A percentile compares a stretch with the other conserved stretches of the same genome.
phyloP scores from a whole-genome alignment of 2,888 invertebrate genomes.

The Metallyticus violacea region DNA sequence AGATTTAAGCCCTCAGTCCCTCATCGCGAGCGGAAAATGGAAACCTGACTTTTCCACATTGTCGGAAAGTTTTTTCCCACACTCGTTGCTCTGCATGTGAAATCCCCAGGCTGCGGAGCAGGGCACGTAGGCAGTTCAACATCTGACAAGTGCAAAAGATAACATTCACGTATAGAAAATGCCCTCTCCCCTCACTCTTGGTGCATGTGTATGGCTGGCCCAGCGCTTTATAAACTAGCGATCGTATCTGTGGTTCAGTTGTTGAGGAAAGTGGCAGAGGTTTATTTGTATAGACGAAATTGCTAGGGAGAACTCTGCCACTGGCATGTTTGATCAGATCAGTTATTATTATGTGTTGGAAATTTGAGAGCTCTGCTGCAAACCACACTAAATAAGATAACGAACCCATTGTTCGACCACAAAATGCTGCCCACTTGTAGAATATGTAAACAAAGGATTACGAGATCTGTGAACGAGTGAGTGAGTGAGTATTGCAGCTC shows the following conservation, averaged over 20 bases:
- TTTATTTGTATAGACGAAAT: background rate
- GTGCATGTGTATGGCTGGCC: too few species aligned
- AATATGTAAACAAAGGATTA: background rate
- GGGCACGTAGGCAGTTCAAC: background rate
- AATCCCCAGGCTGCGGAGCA: background rate
- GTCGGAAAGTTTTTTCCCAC: background rate
- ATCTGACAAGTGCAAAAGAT: background rate
- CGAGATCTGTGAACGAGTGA: too few species aligned
- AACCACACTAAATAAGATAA: background rate
- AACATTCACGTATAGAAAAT: background rate
- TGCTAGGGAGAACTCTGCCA: background rate
- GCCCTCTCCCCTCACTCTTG: too few species aligned
- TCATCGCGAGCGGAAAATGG: background rate
- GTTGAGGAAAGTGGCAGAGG: too few species aligned
- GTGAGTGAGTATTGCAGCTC: too few species aligned
- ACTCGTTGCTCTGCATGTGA: background rate
- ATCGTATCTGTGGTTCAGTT: background rate
- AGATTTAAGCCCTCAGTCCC: background rate
- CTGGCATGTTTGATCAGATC: background rate
- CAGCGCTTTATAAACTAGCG: background rate
- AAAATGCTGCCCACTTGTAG: background rate
- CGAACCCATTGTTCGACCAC: background rate
- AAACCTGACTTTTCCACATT: background rate
- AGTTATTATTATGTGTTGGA: background rate
- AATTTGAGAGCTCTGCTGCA: background rate